Percentiles rank a stretch among this genome's conserved stretches.
Evolutionary conservation across 1,140 invertebrate genomes (phyloP).

Genomic region (Aplysia californica): DNA sequence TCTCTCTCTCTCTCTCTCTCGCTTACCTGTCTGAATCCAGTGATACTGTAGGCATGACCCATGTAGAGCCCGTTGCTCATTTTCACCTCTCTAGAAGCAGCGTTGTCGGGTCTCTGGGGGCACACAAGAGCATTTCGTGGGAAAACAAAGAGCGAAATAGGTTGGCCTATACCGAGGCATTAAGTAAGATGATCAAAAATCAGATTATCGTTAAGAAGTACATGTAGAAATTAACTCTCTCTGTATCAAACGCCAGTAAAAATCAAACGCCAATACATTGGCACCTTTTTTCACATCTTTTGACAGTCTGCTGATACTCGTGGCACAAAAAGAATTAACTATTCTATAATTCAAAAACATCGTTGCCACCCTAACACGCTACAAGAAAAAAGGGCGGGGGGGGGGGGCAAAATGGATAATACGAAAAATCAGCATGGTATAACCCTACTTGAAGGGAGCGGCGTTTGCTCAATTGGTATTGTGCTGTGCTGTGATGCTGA

Average conservation of each 20-base stretch:
- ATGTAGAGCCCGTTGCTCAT: constrained; percentile 57
- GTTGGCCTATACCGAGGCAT: neutral
- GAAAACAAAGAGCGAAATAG: neutral
- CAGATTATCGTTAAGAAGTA: neutral
- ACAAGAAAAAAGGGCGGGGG: too few species aligned
- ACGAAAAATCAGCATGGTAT: too few species aligned
- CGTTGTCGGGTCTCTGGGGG: constrained; percentile 35
- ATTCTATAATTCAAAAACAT: too few species aligned
- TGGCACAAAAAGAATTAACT: too few species aligned
- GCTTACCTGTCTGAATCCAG: constrained; percentile 53
- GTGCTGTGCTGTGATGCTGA: too few species aligned
- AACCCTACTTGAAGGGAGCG: too few species aligned
- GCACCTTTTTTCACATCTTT: too few species aligned
- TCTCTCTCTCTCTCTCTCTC: too few species aligned
- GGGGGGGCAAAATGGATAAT: too few species aligned
- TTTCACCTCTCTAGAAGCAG: constrained; percentile 31
- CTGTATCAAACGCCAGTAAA: neutral
- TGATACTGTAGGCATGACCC: constrained; percentile 66
- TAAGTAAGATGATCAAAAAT: neutral
- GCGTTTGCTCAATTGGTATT: too few species aligned
- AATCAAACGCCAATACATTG: neutral
- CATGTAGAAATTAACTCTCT: neutral
- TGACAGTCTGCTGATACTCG: too few species aligned
- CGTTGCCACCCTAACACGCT: too few species aligned
- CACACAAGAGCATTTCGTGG: neutral